These are phyloP conservation scores for Labroides dimidiatus DNA, from an alignment of 2,797 vertebrate genomes.

Conservation along the genomic window DNA sequence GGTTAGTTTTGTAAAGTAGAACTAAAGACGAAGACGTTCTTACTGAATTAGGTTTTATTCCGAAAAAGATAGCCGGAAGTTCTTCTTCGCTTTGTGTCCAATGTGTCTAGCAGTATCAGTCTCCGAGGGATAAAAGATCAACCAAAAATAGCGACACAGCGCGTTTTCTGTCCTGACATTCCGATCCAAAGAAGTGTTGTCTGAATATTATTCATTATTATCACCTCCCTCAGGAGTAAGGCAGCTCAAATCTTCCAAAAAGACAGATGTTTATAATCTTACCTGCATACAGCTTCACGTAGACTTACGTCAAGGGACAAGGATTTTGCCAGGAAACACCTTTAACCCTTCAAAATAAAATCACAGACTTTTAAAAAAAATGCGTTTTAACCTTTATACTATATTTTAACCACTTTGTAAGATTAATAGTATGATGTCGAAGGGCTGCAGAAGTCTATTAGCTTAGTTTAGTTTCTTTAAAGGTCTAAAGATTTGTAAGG, in stretches of 20 bases:
- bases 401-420: too few relatives aligned
- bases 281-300: neutral
- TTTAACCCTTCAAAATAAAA: conserved; percentile 35
- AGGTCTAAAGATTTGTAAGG: too few relatives aligned
- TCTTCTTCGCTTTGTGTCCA: too few relatives aligned
- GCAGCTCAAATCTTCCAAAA: neutral
- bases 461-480: too few relatives aligned
- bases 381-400: too few relatives aligned
- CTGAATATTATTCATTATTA: too few relatives aligned
- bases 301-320: neutral
- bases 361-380: neutral
- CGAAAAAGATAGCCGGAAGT: neutral
- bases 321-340: neutral
- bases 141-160: neutral
- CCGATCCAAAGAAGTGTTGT: neutral
- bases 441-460: too few relatives aligned
- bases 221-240: too few relatives aligned
- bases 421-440: too few relatives aligned
- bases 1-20: too few relatives aligned
- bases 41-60: too few relatives aligned
- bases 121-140: neutral
- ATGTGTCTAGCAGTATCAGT: neutral
- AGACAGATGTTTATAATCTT: neutral
- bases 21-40: too few relatives aligned
- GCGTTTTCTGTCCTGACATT: neutral